Evolutionary conservation across 2,888 invertebrate genomes (phyloP), one percentile per base, ranked within the genome.

Genomic region (Petrolisthes cinctipes): DNA sequence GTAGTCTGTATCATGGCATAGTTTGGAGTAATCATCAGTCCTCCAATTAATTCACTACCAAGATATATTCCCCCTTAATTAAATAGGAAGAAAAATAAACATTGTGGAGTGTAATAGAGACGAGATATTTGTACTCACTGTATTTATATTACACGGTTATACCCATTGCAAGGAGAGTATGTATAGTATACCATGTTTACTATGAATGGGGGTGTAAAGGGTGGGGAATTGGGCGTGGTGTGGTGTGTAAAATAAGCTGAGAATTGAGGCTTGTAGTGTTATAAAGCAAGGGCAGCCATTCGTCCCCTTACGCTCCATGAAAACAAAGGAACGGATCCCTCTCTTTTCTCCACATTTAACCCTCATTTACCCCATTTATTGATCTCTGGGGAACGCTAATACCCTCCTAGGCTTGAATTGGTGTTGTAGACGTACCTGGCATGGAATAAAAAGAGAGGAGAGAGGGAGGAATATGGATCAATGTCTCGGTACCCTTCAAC

Each of bases 401-500:
- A 61, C 37, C 23, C 66, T 23, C 71, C 20, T 37, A 17, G 81
- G 17, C 4, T 37, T 51, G n/a, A 75, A 20, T 57, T 20, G 66
- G 7, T 11, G n/a, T 9, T 17, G 17, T 57, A n/a, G 51, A 87
- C 87, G 56, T 75, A 84, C 87, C 87, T 87, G 87, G 81, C 84
- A 81, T 83, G 79, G 86, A 53, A 78, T 71, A 71, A 56, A 83
- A 76, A 82, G 37, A 75, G 57, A 37, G 71, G 51, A 81, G 81
- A 86, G 75, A 14, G 75, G 81, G 75, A 75, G 73, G 56, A 86
- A 82, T 81, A 57, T 86, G 86, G 86, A 86, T 86, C 86, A 86
- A 86, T 86, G 86, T 81, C 75, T 37, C 37, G 37, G 57, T 75
- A 23, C 75, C 80, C 78, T 61, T 61, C 80, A 20, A 66, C 17